Conservation (phyloP, 1,140 invertebrate species). For the Euglossa dilemma region DNA sequence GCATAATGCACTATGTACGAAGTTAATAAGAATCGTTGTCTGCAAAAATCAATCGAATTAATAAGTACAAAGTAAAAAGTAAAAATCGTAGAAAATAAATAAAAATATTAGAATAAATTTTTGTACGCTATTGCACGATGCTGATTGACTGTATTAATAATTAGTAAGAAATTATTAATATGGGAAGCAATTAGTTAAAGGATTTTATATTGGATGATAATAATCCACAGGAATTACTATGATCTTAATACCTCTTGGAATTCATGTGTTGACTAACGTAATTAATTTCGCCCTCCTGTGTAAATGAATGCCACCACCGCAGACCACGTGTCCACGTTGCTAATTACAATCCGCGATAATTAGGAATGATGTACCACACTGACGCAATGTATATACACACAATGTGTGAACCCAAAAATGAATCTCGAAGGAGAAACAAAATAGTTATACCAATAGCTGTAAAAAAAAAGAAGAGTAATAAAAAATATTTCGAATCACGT, state of each 20-base stretch:
- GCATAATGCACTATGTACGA: neutral
- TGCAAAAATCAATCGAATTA: neutral
- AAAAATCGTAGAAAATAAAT: neutral
- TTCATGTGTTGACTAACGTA: neutral
- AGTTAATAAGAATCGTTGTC: neutral
- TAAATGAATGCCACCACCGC: constrained; percentile 4
- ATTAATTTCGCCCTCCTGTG: constrained; percentile 6
- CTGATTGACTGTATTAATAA: neutral
- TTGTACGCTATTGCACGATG: neutral
- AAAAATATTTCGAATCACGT: no score
- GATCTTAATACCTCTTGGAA: constrained; percentile 1
- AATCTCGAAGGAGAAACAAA: neutral
- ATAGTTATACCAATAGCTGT: neutral
- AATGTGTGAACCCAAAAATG: neutral
- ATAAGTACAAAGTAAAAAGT: neutral
- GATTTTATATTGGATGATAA: neutral
- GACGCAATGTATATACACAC: neutral
- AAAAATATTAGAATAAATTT: neutral
- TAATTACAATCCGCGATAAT: constrained; percentile 3
- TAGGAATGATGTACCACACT: neutral
- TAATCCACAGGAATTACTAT: neutral
- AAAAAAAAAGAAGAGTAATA: neutral
- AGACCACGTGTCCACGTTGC: constrained; percentile 15
- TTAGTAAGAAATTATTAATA: neutral
- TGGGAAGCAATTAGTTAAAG: neutral